phyloP scores from a whole-genome alignment of 2,113 vertebrate species.

The Halichoeres trimaculatus region DNA sequence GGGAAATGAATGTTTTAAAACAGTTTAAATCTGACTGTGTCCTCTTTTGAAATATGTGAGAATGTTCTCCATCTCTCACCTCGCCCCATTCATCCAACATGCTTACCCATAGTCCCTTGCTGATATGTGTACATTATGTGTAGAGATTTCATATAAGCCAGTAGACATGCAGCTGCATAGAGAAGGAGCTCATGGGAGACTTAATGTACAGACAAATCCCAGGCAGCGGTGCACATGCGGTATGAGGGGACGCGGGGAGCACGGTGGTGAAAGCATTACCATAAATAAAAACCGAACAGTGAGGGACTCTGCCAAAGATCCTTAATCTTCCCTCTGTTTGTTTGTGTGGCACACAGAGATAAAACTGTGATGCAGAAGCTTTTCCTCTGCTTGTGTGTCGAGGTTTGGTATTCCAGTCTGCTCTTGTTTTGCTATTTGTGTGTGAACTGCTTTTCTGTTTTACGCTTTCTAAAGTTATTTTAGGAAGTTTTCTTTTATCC shows the following conservation, averaged over 20 bases:
- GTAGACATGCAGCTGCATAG: constrained; percentile 38
- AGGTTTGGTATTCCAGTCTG: neutral
- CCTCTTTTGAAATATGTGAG: neutral
- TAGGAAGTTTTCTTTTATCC: neutral
- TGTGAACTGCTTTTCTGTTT: neutral
- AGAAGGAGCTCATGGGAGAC: constrained; percentile 26
- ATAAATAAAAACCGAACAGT: constrained; percentile 42
- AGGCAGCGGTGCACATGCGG: neutral
- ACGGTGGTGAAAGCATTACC: constrained; percentile 38
- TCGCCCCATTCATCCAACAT: neutral
- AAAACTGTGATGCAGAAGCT: constrained; percentile 22
- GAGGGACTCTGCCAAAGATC: constrained; percentile 26
- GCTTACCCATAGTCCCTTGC: neutral
- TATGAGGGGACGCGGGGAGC: constrained; percentile 1
- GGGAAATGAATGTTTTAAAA: neutral
- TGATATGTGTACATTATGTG: constrained; percentile 12
- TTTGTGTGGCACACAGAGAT: constrained; percentile 41
- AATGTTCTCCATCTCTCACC: neutral
- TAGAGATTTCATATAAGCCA: constrained; percentile 13
- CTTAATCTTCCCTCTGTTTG: constrained; percentile 47
- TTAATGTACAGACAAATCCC: constrained; percentile 21
- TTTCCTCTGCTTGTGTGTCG: constrained; percentile 1
- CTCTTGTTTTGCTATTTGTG: neutral
- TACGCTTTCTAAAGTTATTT: neutral
- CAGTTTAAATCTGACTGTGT: neutral